These are phyloP conservation scores for Marasmarcha lunaedactyla DNA, from an alignment of 2,888 invertebrate species.

Conservation along the genomic window DNA sequence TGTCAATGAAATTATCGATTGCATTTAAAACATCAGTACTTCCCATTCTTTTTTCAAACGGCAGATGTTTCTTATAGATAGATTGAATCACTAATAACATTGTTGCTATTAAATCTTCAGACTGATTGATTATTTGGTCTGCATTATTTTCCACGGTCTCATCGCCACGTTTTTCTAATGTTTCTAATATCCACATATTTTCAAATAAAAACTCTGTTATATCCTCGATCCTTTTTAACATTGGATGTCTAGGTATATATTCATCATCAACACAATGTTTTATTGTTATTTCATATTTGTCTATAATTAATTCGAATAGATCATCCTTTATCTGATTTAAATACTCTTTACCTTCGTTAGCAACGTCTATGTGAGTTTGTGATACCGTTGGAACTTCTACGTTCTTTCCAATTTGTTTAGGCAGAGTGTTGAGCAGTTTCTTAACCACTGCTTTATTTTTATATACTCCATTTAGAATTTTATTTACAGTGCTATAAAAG, in stretches of 20 bases:
- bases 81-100: conserved; percentile 42
- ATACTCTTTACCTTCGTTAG: conserved; percentile 32
- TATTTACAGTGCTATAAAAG: conserved; percentile 35
- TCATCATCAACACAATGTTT: conserved; percentile 24
- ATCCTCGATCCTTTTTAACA: conserved; percentile 34
- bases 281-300: conserved; percentile 36
- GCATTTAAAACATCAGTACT: conserved; percentile 39
- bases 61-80: conserved; percentile 52
- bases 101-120: conserved; percentile 48
- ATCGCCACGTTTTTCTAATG: conserved; percentile 26
- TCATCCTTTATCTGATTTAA: conserved; percentile 31
- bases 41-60: conserved; percentile 24
- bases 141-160: conserved; percentile 27
- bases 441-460: conserved; percentile 46
- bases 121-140: conserved; percentile 25
- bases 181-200: conserved; percentile 25
- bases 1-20: conserved; percentile 45
- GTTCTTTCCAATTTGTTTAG: conserved; percentile 32
- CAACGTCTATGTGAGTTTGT: conserved; percentile 42
- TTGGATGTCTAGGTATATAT: conserved; percentile 33
- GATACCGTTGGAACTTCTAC: conserved; percentile 27
- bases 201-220: conserved; percentile 32
- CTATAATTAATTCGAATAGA: conserved; percentile 33
- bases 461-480: conserved; percentile 31
- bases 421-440: conserved; percentile 33